Percentiles rank a stretch among this genome's conserved stretches.
phyloP scores from a whole-genome alignment of 2,888 invertebrate species.

The Drosophila lacicola region DNA sequence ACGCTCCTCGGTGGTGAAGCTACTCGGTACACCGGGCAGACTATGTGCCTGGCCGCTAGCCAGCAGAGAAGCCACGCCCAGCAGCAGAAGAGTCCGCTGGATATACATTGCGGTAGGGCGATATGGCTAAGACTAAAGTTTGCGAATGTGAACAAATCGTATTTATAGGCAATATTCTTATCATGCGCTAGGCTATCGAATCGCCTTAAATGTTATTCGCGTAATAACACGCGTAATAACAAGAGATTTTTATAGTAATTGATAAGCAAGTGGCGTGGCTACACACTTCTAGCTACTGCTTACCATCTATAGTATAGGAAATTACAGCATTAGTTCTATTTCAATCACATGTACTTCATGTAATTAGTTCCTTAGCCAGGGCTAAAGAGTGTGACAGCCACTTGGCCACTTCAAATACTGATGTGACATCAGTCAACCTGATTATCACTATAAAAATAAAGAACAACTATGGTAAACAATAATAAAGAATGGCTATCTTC shows the following conservation, averaged over 20 bases:
- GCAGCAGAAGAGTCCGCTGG: slow-evolving; percentile 38
- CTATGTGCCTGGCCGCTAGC: slow-evolving; percentile 40
- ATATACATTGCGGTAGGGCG: slow-evolving; percentile 36
- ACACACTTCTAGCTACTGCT: background rate
- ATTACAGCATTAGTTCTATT: background rate
- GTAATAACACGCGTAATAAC: slow-evolving; percentile 5
- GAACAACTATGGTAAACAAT: background rate
- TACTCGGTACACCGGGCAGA: slow-evolving; percentile 52
- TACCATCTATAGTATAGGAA: background rate
- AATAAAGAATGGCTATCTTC: too few relatives aligned
- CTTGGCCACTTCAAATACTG: background rate
- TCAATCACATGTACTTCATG: background rate
- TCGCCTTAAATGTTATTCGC: background rate
- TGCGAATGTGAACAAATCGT: background rate
- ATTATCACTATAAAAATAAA: slow-evolving; percentile 2
- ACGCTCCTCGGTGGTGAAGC: slow-evolving; percentile 57
- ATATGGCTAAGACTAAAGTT: slow-evolving; percentile 38
- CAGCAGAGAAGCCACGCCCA: slow-evolving; percentile 39
- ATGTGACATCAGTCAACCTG: slow-evolving; percentile 3
- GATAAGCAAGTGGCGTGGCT: background rate
- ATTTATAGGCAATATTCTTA: slow-evolving; percentile 50
- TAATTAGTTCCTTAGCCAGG: background rate
- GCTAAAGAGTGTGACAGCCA: background rate
- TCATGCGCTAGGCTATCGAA: slow-evolving; percentile 18
- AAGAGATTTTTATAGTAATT: slow-evolving; percentile 28